phyloP scores from a whole-genome alignment of 1,140 invertebrate species.

The Mycetomoellerius zeteki region DNA sequence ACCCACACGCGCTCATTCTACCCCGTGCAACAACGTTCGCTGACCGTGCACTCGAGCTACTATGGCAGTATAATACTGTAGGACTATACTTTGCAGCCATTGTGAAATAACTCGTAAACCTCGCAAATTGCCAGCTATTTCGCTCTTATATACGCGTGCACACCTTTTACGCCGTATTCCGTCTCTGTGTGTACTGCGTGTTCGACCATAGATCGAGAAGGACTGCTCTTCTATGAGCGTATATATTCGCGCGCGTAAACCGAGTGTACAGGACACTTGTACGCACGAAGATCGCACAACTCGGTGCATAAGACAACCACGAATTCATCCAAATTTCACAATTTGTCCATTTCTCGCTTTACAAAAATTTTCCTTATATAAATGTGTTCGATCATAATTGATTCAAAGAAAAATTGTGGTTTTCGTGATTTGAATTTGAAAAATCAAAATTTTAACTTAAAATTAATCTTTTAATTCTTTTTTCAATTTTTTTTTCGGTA shows the following conservation, averaged over 20 bases:
- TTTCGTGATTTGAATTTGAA: background rate
- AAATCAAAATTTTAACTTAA: background rate
- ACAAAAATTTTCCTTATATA: background rate
- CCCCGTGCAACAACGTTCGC: constrained; percentile 63
- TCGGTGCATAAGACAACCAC: background rate
- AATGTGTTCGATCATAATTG: background rate
- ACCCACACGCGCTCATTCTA: background rate
- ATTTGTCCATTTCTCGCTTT: background rate
- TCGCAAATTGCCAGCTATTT: constrained; percentile 87
- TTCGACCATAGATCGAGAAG: constrained; percentile 40
- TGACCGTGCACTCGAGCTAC: constrained; percentile 75
- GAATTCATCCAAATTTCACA: background rate
- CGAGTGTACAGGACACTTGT: background rate
- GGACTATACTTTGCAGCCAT: constrained; percentile 87
- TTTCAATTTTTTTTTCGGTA: background rate
- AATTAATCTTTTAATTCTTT: background rate
- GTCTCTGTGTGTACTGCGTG: constrained; percentile 52
- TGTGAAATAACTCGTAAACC: constrained; percentile 88
- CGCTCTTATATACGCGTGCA: constrained; percentile 80
- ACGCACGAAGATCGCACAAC: background rate
- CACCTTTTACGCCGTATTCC: constrained; percentile 57
- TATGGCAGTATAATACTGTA: constrained; percentile 81
- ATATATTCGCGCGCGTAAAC: constrained; percentile 3
- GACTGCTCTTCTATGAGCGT: constrained; percentile 49
- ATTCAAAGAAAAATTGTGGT: background rate